These are phyloP conservation scores for Amphiura filiformis DNA, from an alignment of 35 echinoderm and acorn worm genomes.

Conservation along the genomic window DNA sequence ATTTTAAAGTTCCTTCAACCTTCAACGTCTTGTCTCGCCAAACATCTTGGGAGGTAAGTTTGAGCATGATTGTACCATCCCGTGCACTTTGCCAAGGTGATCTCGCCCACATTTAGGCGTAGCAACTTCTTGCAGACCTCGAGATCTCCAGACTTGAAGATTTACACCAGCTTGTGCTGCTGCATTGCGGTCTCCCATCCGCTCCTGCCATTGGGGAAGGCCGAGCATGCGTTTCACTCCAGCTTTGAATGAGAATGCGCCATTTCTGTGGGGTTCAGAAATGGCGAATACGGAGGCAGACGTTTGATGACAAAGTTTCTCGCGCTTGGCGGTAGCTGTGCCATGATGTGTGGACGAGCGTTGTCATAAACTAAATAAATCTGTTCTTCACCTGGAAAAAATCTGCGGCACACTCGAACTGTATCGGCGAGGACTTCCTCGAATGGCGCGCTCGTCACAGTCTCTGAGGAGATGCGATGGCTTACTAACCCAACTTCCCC, in stretches of 20 bases:
- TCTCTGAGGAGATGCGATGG: not conserved
- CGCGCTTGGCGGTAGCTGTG: not conserved
- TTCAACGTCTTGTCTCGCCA: not conserved
- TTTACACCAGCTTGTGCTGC: not conserved
- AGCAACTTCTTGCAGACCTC: not conserved
- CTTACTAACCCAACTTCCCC: not conserved
- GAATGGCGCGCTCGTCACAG: not conserved
- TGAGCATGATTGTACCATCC: conserved; percentile 37
- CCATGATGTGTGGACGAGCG: conserved; percentile 20
- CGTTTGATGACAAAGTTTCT: not conserved
- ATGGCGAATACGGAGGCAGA: not conserved
- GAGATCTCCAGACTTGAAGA: conserved; percentile 7
- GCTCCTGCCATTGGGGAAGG: conserved; percentile 15
- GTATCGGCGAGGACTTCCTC: conserved; percentile 18
- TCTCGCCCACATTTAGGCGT: not conserved
- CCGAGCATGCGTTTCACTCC: conserved; percentile 10
- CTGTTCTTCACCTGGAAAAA: not conserved
- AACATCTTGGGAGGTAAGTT: conserved; percentile 24
- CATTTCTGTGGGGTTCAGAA: conserved; percentile 27
- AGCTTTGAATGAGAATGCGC: conserved; percentile 14
- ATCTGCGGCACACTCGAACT: not conserved
- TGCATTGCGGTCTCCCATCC: conserved; percentile 22
- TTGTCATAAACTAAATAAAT: conserved; percentile 28
- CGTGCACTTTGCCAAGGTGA: conserved; percentile 14
- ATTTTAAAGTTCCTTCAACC: too few relatives aligned